These are phyloP conservation scores for Priapulus caudatus DNA, from an alignment of 2,888 invertebrate species.

Conservation along the genomic window DNA sequence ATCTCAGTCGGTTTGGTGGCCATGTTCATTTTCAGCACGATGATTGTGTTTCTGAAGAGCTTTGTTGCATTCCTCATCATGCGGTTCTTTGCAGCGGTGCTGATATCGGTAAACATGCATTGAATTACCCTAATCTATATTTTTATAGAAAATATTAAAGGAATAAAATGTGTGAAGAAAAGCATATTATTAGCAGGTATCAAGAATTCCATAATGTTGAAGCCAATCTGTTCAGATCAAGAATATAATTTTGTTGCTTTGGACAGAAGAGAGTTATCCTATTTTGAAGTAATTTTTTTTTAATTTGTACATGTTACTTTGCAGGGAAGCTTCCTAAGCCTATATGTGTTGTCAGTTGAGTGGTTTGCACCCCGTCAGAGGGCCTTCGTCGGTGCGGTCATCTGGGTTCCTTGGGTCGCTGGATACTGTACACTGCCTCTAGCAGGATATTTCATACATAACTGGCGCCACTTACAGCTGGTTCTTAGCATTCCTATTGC, in stretches of 20 bases:
- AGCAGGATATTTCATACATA: neutral
- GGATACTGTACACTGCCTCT: conserved; percentile 3
- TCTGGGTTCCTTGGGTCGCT: neutral
- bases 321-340: neutral
- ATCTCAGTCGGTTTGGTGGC: neutral
- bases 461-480: neutral
- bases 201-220: no score
- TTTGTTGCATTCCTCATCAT: neutral
- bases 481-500: neutral
- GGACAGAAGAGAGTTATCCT: no score
- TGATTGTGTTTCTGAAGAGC: neutral
- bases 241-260: no score
- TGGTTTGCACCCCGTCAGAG: neutral
- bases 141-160: no score
- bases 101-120: neutral
- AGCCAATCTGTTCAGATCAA: no score
- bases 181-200: no score
- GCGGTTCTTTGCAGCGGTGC: neutral
- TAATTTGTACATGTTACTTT: no score
- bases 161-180: no score
- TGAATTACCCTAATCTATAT: no score
- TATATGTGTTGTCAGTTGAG: neutral
- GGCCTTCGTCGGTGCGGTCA: neutral
- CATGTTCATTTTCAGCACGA: neutral
- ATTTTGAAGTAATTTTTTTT: no score